A percentile compares a stretch with the other conserved stretches of the same genome.
Evolutionary conservation across 2,113 vertebrate species (phyloP).

Genomic region (Rhinogobius similis): DNA sequence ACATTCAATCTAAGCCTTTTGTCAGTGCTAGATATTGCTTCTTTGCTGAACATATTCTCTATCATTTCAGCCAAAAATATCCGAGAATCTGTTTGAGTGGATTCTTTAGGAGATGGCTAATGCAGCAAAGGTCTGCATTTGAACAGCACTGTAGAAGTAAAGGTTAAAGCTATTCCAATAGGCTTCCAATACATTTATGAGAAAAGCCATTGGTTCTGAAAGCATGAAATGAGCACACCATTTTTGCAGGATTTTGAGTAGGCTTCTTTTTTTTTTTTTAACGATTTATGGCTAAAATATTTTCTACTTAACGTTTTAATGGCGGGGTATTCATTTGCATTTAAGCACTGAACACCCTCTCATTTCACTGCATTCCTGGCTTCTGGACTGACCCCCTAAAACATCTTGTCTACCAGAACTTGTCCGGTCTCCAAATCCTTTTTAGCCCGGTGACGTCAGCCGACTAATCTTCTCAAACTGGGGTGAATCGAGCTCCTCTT

Average conservation of each 20-base stretch:
- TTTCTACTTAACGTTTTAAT: background rate
- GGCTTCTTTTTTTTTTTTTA: background rate
- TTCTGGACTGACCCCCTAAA: conserved; percentile 26
- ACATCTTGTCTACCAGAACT: conserved; percentile 31
- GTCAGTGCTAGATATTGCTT: no score
- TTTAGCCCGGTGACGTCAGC: conserved; percentile 61
- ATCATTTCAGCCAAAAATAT: background rate
- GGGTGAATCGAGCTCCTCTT: conserved; percentile 67
- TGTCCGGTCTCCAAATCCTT: conserved; percentile 44
- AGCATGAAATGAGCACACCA: background rate
- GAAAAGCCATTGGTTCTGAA: background rate
- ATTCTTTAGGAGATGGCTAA: background rate
- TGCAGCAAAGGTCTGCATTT: background rate
- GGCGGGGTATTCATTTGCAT: background rate
- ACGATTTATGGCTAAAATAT: background rate
- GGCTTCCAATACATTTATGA: background rate
- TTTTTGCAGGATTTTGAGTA: background rate
- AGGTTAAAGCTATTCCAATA: background rate
- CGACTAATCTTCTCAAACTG: conserved; percentile 64
- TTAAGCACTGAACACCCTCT: conserved; percentile 37
- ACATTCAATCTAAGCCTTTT: no score
- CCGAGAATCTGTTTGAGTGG: background rate
- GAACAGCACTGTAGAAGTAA: background rate
- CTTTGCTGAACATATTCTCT: no score
- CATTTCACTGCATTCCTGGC: conserved; percentile 21